Percentiles rank a stretch among this genome's conserved stretches.
Conservation (phyloP, 2,888 invertebrate species). For the Drosophila kambysellisi region DNA sequence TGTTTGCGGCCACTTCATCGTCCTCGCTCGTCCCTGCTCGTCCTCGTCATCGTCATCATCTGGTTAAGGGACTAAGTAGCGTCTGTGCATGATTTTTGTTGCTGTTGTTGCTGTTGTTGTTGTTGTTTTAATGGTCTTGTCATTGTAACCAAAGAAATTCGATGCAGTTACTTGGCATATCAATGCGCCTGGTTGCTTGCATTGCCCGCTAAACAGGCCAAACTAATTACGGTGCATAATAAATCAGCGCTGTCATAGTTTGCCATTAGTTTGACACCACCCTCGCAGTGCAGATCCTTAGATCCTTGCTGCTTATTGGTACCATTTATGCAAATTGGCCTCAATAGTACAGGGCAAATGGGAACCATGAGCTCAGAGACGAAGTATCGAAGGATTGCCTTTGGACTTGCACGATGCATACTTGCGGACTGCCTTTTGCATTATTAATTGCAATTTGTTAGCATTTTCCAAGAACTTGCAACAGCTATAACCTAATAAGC, state of each 20-base stretch:
- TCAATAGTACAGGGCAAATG: conserved; percentile 24
- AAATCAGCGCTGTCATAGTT: conserved; percentile 77
- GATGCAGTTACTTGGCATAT: conserved; percentile 63
- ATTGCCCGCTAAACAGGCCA: conserved; percentile 70
- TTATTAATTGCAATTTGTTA: conserved; percentile 75
- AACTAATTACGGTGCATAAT: conserved; percentile 77
- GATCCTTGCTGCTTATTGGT: conserved; percentile 36
- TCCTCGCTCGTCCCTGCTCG: not conserved
- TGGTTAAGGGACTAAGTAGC: conserved; percentile 12
- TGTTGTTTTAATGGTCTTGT: conserved; percentile 39
- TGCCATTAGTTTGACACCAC: conserved; percentile 69
- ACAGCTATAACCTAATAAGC: conserved; percentile 60
- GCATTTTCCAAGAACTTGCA: conserved; percentile 57
- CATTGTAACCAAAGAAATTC: conserved; percentile 55
- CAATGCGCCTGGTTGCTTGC: conserved; percentile 28
- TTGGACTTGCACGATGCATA: conserved; percentile 29
- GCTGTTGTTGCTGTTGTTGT: conserved; percentile 11
- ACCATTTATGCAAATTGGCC: conserved; percentile 76
- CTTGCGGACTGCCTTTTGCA: conserved; percentile 48
- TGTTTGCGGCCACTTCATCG: conserved; percentile 62
- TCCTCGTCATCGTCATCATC: conserved; percentile 31
- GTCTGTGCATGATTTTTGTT: conserved; percentile 16
- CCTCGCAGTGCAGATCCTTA: conserved; percentile 11
- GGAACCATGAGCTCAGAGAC: conserved; percentile 3
- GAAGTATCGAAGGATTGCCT: conserved; percentile 10